Evolutionary conservation across 2,797 vertebrate genomes (phyloP), one percentile per base, ranked within the genome.

Genomic region (Chiloscyllium punctatum): DNA sequence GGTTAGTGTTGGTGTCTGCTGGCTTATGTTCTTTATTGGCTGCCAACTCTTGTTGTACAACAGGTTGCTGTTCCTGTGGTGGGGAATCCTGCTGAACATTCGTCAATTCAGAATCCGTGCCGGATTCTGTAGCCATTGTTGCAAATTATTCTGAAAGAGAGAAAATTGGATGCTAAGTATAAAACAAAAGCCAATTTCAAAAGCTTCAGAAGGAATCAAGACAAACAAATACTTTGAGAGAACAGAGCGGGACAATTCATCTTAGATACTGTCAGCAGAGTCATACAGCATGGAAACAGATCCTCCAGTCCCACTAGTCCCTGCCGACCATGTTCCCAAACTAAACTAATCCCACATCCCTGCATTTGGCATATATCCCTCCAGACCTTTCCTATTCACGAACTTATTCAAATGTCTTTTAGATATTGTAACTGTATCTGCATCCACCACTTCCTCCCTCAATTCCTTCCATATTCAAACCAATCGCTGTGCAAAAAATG

Each of bases 41-140:
- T 96, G 97, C 97, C 21, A 96, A 25, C 95, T 97, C 97, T 1
- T 96, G 97, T 23, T 69, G 90, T 2, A 68, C 0, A 6, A 97
- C 97, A 71, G 96, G 97, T 96, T 97, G 97, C 96, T 97, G 97
- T 96, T 97, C 96, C 96, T 98, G 97, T 96, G 96, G 97, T 0
- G 97, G 97, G 96, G 97, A 97, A 96, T 98, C 97, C 96, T 98
- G 97, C 96, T 97, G 97, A 0, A 96, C 95, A 96, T 97, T 98
- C 96, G 97, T 98, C 97, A 98, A 98, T 96, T 98, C 98, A 3
- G 96, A 97, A 96, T 98, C 97, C 0, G 97, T 97, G 96, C 97
- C 97, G 2, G 97, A 98, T 97, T 98, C 98, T 95, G 98, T 98
- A 87, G 97, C 98, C 98, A 98, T 98, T 97, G 97, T 97, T 97